phyloP scores from a whole-genome alignment of 2,113 vertebrate genomes.

The Isurus oxyrinchus region DNA sequence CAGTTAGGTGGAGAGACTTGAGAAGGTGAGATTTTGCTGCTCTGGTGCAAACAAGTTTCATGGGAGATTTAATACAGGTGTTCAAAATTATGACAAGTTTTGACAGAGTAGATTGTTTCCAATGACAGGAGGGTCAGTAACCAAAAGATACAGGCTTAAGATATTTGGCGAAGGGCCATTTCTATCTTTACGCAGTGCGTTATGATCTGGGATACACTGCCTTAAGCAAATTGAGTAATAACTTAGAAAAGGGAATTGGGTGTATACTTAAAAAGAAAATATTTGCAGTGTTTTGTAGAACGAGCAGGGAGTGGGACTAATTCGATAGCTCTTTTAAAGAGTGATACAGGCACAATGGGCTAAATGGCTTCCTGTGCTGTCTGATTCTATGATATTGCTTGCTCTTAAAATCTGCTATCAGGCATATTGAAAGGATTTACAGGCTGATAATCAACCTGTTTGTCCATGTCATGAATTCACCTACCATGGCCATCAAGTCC shows the following conservation, averaged over 20 bases:
- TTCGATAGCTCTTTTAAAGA: not conserved
- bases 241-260: not conserved
- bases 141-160: not conserved
- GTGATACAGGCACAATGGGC: not conserved
- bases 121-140: too few species aligned
- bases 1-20: not conserved
- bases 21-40: not conserved
- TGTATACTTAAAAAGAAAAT: not conserved
- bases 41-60: not conserved
- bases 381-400: not conserved
- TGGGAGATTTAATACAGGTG: too few species aligned
- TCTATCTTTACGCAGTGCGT: not conserved
- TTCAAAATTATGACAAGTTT: too few species aligned
- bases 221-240: not conserved
- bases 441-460: too few species aligned
- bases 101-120: too few species aligned
- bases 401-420: too few species aligned
- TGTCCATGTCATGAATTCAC: too few species aligned
- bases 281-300: not conserved
- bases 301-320: not conserved
- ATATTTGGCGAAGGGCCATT: not conserved
- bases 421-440: too few species aligned
- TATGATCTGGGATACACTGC: not conserved
- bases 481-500: too few species aligned
- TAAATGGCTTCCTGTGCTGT: too few species aligned